Evolutionary conservation across 2,797 vertebrate genomes (phyloP).

Genomic region (Triplophysa bombifrons): DNA sequence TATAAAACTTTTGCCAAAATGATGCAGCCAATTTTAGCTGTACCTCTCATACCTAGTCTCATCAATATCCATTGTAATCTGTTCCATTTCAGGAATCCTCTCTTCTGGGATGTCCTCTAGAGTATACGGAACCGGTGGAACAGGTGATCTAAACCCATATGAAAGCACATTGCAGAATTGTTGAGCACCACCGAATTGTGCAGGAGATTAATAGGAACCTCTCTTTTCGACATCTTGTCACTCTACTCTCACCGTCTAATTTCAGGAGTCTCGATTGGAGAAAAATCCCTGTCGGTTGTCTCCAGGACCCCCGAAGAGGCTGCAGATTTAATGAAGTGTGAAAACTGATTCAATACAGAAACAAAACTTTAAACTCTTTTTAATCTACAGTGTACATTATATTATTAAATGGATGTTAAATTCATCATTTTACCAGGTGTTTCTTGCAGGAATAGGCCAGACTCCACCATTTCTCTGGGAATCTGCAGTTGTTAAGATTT

Average conservation of each 20-base stretch:
- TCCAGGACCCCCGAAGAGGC: constrained; percentile 52
- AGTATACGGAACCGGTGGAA: constrained; percentile 36
- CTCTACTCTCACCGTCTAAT: constrained; percentile 43
- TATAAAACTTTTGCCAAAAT: not conserved
- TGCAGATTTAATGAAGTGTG: not conserved
- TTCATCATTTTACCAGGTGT: constrained; percentile 51
- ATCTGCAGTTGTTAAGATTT: constrained; percentile 25
- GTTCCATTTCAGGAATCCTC: constrained; percentile 14
- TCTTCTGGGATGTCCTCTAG: constrained; percentile 72
- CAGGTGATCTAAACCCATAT: constrained; percentile 58
- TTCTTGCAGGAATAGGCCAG: constrained; percentile 43
- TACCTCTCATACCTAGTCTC: not conserved
- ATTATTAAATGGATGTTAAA: not conserved
- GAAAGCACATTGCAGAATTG: constrained; percentile 3
- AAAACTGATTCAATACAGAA: not conserved
- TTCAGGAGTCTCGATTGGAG: constrained; percentile 48
- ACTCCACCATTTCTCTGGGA: constrained; percentile 50
- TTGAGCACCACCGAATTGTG: constrained; percentile 13
- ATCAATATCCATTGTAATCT: constrained; percentile 24
- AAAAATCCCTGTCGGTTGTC: constrained; percentile 53
- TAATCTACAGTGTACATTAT: not conserved
- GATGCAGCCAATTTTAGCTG: constrained; percentile 39
- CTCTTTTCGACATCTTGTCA: not conserved
- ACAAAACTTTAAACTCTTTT: not conserved
- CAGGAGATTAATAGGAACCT: constrained; percentile 11